These are phyloP conservation scores for Morpho achilles DNA, from an alignment of 2,888 invertebrate genomes.

Conservation along the genomic window DNA sequence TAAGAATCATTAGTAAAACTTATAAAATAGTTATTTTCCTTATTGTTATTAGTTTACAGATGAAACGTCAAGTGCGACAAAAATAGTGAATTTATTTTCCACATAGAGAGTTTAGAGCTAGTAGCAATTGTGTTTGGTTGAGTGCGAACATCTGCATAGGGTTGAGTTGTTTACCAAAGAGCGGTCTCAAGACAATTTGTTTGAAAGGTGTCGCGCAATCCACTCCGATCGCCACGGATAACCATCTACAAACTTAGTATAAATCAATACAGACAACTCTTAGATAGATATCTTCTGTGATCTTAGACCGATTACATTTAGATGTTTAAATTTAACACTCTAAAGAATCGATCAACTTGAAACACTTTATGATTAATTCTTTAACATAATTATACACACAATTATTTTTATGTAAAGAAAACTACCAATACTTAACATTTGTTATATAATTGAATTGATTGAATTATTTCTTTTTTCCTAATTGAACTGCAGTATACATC, in stretches of 20 bases:
- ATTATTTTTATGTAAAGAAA: too few species aligned
- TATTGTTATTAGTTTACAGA: slow-evolving; percentile 44
- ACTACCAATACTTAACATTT: too few species aligned
- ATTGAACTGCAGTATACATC: too few species aligned
- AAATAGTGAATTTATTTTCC: slow-evolving; percentile 47
- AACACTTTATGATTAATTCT: too few species aligned
- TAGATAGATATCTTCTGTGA: slow-evolving; percentile 21
- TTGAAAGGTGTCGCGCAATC: slow-evolving; percentile 78
- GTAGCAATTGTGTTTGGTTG: slow-evolving; percentile 65
- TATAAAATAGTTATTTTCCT: slow-evolving; percentile 16
- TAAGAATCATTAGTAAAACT: not conserved
- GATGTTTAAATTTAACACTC: too few species aligned
- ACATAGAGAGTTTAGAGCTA: slow-evolving; percentile 42
- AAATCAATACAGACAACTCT: slow-evolving; percentile 54
- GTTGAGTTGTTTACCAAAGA: slow-evolving; percentile 69
- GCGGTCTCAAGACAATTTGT: slow-evolving; percentile 75
- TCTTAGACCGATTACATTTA: slow-evolving; percentile 3
- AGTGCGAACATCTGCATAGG: slow-evolving; percentile 65
- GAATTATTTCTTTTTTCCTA: too few species aligned
- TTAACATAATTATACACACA: too few species aligned
- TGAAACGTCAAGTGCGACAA: slow-evolving; percentile 50
- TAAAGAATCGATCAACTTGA: too few species aligned
- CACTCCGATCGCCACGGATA: slow-evolving; percentile 58
- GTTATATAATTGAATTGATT: too few species aligned
- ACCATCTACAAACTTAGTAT: slow-evolving; percentile 51